Evolutionary conservation across 1,140 invertebrate genomes (phyloP).

Genomic region (Adelges cooleyi): DNA sequence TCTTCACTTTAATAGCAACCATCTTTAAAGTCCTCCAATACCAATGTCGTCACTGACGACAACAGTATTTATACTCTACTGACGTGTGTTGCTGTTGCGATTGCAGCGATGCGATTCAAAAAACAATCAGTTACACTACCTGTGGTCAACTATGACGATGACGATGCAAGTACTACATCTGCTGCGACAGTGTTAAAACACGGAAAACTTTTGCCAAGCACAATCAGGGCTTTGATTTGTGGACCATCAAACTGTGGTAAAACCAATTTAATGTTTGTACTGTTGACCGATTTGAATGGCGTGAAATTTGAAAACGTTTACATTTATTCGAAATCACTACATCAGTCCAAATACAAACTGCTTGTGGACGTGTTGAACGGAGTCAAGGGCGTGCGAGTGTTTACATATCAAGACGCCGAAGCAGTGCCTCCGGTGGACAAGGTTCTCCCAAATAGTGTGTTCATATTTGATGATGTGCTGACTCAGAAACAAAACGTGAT

Average conservation of each 20-base stretch:
- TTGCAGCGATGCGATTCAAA: too few species aligned
- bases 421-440: slow-evolving; percentile 29
- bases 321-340: slow-evolving; percentile 32
- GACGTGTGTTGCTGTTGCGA: too few species aligned
- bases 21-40: too few species aligned
- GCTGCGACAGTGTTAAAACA: slow-evolving; percentile 22
- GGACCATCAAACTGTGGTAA: slow-evolving; percentile 32
- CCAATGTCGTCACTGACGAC: background rate
- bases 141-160: too few species aligned
- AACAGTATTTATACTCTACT: too few species aligned
- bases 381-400: slow-evolving; percentile 34
- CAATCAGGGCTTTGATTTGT: slow-evolving; percentile 34
- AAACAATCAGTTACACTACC: too few species aligned
- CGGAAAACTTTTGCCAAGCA: slow-evolving; percentile 32
- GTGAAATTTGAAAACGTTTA: slow-evolving; percentile 37
- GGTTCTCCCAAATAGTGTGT: slow-evolving; percentile 33
- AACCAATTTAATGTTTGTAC: background rate
- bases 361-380: slow-evolving; percentile 33
- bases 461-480: slow-evolving; percentile 39
- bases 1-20: too few species aligned
- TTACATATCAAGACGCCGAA: slow-evolving; percentile 25
- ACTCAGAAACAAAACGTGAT: slow-evolving; percentile 39
- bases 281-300: slow-evolving; percentile 30
- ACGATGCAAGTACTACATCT: too few species aligned
- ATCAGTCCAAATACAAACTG: slow-evolving; percentile 37